Percentiles rank a stretch among this genome's conserved stretches.
Evolutionary conservation across 2,888 invertebrate genomes (phyloP).

Genomic region (Trissonchulus latispiculum): DNA sequence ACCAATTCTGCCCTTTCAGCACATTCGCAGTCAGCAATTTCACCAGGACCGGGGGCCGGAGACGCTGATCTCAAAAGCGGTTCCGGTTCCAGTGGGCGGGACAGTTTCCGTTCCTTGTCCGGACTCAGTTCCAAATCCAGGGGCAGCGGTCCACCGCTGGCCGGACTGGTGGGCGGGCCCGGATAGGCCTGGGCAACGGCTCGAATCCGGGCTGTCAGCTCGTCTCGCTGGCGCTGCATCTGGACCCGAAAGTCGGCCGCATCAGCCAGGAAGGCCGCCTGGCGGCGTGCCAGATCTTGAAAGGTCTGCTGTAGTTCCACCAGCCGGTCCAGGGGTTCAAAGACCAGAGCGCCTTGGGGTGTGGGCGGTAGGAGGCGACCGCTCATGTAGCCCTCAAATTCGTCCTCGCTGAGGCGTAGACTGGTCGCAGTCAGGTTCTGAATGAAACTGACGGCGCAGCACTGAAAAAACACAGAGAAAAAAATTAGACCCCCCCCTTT

Average conservation of each 20-base stretch:
- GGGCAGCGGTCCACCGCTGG: not conserved
- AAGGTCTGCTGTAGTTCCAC: not conserved
- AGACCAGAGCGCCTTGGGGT: slow-evolving; percentile 11
- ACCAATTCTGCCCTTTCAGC: too few relatives aligned
- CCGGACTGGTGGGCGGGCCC: not conserved
- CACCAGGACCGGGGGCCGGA: too few relatives aligned
- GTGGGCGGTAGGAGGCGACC: slow-evolving; percentile 3
- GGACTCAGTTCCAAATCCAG: slow-evolving; percentile 1
- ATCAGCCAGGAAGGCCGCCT: not conserved
- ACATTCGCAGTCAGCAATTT: too few relatives aligned
- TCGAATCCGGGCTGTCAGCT: not conserved
- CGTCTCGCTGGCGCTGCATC: not conserved
- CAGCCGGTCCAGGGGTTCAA: slow-evolving; percentile 5
- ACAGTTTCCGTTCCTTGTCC: slow-evolving; percentile 5
- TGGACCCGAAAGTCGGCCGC: not conserved
- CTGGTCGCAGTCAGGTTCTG: slow-evolving; percentile 89
- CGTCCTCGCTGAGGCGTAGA: slow-evolving; percentile 74
- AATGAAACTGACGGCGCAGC: slow-evolving; percentile 94
- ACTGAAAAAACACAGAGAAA: slow-evolving; percentile 55
- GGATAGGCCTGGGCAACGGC: not conserved
- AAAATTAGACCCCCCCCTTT: too few relatives aligned
- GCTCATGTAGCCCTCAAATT: slow-evolving; percentile 58
- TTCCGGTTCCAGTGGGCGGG: slow-evolving; percentile 7
- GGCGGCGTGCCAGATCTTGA: not conserved
- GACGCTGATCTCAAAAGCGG: too few relatives aligned